Evolutionary conservation across 2,797 vertebrate genomes (phyloP).

Genomic region (Eospalax fontanierii): DNA sequence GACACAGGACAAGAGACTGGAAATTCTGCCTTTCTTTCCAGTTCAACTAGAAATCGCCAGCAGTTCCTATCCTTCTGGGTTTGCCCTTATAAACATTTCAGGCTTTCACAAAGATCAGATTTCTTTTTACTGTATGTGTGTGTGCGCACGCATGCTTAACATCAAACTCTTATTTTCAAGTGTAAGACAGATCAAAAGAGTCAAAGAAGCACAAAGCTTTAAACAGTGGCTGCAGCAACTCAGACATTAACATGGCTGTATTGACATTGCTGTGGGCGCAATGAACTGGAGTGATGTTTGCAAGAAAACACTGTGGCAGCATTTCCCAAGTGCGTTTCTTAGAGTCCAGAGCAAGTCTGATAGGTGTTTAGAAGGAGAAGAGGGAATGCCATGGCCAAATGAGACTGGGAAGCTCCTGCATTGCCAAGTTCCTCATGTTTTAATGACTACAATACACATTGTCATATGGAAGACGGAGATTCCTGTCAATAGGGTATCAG

Average conservation of each 20-base stretch:
- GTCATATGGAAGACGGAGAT: not conserved
- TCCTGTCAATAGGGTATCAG: not conserved
- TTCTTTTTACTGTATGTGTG: not conserved
- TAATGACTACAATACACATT: not conserved
- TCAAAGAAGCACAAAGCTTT: not conserved
- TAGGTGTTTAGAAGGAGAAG: not conserved
- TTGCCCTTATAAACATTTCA: constrained; percentile 25
- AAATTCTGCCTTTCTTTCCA: not conserved
- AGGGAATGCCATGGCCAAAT: not conserved
- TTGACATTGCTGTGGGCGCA: not conserved
- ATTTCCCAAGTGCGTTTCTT: constrained; percentile 48
- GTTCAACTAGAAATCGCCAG: not conserved
- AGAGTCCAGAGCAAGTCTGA: constrained; percentile 19
- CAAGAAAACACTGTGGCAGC: not conserved
- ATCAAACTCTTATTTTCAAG: constrained; percentile 56
- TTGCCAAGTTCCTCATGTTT: not conserved
- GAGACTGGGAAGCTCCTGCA: not conserved
- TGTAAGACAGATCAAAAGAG: constrained; percentile 38
- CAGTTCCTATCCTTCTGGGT: not conserved
- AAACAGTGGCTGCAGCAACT: not conserved
- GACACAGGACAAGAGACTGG: not conserved
- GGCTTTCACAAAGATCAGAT: constrained; percentile 32
- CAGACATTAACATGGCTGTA: not conserved
- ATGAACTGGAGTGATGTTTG: not conserved
- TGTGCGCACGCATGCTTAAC: not conserved